Evolutionary conservation across 2,113 vertebrate species (phyloP).

Genomic region (Etheostoma spectabile): DNA sequence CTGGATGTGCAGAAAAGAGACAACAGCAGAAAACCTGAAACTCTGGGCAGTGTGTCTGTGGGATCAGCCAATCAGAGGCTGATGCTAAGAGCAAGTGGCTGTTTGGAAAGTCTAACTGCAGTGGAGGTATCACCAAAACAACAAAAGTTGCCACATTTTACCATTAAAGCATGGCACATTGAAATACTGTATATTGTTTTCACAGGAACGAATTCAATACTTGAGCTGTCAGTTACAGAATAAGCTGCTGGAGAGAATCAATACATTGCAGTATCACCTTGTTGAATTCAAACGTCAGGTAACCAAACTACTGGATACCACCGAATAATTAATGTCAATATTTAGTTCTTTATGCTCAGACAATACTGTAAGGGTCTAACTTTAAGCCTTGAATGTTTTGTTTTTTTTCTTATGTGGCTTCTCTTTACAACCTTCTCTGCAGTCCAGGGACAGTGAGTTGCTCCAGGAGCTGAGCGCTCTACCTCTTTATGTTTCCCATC

Average conservation of each 20-base stretch:
- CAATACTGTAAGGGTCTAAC: not conserved
- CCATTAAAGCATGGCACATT: not conserved
- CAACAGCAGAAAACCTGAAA: slow-evolving; percentile 54
- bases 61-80: slow-evolving; percentile 81
- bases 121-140: slow-evolving; percentile 72
- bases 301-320: not conserved
- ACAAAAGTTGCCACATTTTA: not conserved
- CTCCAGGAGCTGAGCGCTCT: slow-evolving; percentile 75
- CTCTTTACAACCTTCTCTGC: not conserved
- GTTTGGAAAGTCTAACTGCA: slow-evolving; percentile 68
- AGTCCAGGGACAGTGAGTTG: slow-evolving; percentile 79
- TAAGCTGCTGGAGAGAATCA: slow-evolving; percentile 80
- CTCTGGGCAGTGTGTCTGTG: slow-evolving; percentile 74
- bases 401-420: not conserved
- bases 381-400: not conserved
- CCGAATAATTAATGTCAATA: not conserved
- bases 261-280: slow-evolving; percentile 74
- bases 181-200: slow-evolving; percentile 22
- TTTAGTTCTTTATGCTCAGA: not conserved
- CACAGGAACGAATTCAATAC: slow-evolving; percentile 78
- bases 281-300: slow-evolving; percentile 81
- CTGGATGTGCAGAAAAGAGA: slow-evolving; percentile 75
- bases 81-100: slow-evolving; percentile 77
- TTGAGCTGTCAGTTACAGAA: slow-evolving; percentile 76
- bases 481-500: slow-evolving; percentile 68